Percentiles rank a stretch among this genome's conserved stretches.
These are phyloP conservation scores for Xyrauchen texanus DNA, from an alignment of 2,113 vertebrate genomes.

Conservation along the genomic window DNA sequence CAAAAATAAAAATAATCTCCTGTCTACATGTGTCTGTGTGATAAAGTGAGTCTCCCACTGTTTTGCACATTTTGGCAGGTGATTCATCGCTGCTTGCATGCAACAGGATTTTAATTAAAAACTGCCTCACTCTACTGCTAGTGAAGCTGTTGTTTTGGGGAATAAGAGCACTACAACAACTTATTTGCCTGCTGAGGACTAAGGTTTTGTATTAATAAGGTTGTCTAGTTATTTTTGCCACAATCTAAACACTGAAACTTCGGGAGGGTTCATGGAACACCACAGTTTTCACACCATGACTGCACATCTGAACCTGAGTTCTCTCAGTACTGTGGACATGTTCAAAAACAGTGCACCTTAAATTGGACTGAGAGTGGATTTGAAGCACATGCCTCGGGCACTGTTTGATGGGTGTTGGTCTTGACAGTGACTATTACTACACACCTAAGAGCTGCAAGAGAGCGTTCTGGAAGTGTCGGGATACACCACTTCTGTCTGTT, in stretches of 20 bases:
- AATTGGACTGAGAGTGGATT: conserved; percentile 15
- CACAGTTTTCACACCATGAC: background rate
- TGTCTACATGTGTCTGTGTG: background rate
- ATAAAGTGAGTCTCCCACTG: background rate
- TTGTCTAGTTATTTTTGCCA: conserved; percentile 18
- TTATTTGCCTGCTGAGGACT: conserved; percentile 16
- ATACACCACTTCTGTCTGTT: conserved; percentile 1
- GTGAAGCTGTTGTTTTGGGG: conserved; percentile 22
- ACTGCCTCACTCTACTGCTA: background rate
- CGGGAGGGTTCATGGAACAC: background rate
- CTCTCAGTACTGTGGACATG: conserved; percentile 4
- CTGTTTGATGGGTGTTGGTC: background rate
- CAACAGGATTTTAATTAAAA: conserved; percentile 32
- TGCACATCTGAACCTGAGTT: conserved; percentile 12
- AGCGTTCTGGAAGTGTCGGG: background rate
- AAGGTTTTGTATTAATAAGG: conserved; percentile 11
- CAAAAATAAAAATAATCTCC: conserved; percentile 10
- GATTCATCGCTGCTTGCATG: conserved; percentile 19
- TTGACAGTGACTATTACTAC: conserved; percentile 21
- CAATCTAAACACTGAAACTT: background rate
- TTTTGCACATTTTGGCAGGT: conserved; percentile 19
- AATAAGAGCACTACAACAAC: conserved; percentile 28
- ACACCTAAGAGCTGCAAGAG: background rate
- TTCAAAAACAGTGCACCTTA: conserved; percentile 13
- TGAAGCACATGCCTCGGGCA: too few species aligned